Conservation (phyloP, 2,113 vertebrate genomes). For the Suricata suricatta region DNA sequence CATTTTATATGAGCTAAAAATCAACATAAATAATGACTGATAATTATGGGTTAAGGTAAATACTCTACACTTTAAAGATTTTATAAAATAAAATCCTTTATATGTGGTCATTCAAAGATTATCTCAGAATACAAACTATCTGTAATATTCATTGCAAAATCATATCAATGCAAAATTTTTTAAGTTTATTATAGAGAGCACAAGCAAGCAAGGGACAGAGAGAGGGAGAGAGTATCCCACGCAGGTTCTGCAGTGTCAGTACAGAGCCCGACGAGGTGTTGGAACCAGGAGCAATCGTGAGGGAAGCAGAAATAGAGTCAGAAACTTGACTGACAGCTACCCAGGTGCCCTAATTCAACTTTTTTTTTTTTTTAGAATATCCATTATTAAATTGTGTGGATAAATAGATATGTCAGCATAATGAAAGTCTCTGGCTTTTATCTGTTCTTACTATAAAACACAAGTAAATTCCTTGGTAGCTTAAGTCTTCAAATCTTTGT, state of each 20-base stretch:
- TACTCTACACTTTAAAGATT: not conserved
- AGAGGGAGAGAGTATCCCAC: too few species aligned
- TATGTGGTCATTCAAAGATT: not conserved
- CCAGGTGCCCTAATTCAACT: too few species aligned
- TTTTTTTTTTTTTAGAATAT: not conserved
- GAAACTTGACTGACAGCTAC: too few species aligned
- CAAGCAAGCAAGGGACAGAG: too few species aligned
- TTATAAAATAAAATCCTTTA: not conserved
- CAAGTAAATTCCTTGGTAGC: not conserved
- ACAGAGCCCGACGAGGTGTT: too few species aligned
- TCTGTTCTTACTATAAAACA: not conserved
- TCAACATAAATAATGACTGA: constrained; percentile 18
- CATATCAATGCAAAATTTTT: not conserved
- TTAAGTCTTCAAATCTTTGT: not conserved
- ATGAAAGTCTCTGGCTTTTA: constrained; percentile 31
- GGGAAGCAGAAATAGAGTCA: too few species aligned
- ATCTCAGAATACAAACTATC: not conserved
- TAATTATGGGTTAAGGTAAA: not conserved
- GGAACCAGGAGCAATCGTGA: too few species aligned
- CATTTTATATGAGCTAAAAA: constrained; percentile 9
- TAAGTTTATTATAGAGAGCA: not conserved
- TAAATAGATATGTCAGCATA: not conserved
- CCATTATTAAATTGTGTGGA: not conserved
- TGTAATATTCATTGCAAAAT: not conserved
- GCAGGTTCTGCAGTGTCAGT: too few species aligned